Evolutionary conservation across 1,140 invertebrate genomes (phyloP).

Genomic region (Aphis craccivora): DNA sequence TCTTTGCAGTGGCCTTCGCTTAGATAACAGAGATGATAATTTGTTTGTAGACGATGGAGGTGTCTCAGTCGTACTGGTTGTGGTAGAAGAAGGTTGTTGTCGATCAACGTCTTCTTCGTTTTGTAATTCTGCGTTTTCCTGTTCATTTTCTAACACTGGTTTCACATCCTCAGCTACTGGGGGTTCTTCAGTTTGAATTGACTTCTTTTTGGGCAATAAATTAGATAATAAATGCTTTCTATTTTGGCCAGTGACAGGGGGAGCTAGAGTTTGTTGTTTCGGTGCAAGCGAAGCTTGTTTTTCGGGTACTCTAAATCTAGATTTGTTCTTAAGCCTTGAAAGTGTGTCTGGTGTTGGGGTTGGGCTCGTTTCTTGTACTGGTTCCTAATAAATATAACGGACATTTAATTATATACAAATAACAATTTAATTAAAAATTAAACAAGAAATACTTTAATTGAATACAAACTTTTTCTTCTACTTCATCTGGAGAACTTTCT

Average conservation of each 20-base stretch:
- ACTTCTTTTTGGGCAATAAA: constrained; percentile 48
- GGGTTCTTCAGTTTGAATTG: constrained; percentile 45
- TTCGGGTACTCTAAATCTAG: constrained; percentile 44
- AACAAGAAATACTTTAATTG: neutral
- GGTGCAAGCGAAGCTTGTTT: constrained; percentile 13
- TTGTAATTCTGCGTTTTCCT: constrained; percentile 11
- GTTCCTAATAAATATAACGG: neutral
- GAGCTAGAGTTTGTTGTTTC: constrained; percentile 32
- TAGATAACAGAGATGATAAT: constrained; percentile 33
- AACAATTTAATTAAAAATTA: too few species aligned
- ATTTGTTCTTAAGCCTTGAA: constrained; percentile 33
- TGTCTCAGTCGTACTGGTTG: constrained; percentile 32
- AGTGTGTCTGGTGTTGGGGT: constrained; percentile 27
- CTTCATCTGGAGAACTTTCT: constrained; percentile 29
- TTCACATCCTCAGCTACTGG: constrained; percentile 3
- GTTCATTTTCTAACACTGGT: constrained; percentile 5
- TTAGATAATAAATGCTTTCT: constrained; percentile 36
- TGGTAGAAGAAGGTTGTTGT: neutral
- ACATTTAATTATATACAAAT: neutral
- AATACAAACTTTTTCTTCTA: constrained; percentile 37
- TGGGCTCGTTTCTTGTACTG: constrained; percentile 21
- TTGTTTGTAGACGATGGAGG: constrained; percentile 41
- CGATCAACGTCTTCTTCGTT: constrained; percentile 8
- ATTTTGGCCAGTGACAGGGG: constrained; percentile 15
- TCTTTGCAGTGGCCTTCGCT: constrained; percentile 38